A percentile compares a stretch with the other conserved stretches of the same genome.
phyloP scores from a whole-genome alignment of 2,113 vertebrate species.

The Pelvicachromis taeniatus region DNA sequence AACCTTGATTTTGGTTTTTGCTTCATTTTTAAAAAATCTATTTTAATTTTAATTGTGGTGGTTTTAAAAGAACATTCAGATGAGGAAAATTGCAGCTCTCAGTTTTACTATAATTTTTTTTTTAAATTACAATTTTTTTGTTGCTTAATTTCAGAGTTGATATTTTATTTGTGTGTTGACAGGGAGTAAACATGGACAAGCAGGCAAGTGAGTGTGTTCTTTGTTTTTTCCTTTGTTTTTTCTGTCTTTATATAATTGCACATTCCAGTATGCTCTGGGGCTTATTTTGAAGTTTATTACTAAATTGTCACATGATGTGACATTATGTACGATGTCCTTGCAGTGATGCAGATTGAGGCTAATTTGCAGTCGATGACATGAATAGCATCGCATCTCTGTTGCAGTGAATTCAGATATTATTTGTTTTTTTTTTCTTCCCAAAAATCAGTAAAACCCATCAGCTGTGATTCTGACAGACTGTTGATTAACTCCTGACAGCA shows the following conservation, averaged over 20 bases:
- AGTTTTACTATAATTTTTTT: too few relatives aligned
- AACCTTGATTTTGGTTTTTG: not conserved
- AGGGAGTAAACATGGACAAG: constrained; percentile 24
- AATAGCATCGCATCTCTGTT: not conserved
- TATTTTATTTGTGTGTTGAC: constrained; percentile 1
- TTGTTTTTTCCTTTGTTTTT: not conserved
- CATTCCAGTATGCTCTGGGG: not conserved
- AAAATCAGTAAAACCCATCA: not conserved
- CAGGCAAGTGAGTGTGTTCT: constrained; percentile 32
- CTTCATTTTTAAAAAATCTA: not conserved
- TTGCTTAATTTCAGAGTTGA: not conserved
- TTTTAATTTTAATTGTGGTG: not conserved
- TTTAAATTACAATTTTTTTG: too few relatives aligned
- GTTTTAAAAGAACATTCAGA: not conserved
- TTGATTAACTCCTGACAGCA: not conserved
- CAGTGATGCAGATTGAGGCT: not conserved
- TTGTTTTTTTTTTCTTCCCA: not conserved
- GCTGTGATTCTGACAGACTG: not conserved
- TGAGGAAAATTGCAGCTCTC: not conserved
- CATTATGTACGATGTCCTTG: not conserved
- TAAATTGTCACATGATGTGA: not conserved
- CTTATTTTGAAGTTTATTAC: not conserved
- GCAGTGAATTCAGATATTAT: not conserved
- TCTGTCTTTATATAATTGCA: not conserved
- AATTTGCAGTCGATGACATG: not conserved